Conservation (phyloP, 2,113 vertebrate genomes). For the Siphamia tubifer region DNA sequence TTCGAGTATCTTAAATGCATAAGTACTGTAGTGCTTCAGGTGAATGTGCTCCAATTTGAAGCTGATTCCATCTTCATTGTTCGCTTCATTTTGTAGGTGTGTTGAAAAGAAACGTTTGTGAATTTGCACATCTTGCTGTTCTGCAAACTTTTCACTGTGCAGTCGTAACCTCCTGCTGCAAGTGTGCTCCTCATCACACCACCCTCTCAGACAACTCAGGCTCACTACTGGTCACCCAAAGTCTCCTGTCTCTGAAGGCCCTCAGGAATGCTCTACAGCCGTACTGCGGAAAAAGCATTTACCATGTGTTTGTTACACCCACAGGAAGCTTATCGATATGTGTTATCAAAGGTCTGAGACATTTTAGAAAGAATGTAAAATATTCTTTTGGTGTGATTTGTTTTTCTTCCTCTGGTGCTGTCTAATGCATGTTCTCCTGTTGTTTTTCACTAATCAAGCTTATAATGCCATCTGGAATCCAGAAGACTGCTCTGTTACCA, state of each 20-base stretch:
- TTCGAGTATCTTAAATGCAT: too few relatives aligned
- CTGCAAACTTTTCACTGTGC: background rate
- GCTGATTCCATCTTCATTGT: background rate
- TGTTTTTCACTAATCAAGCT: slow-evolving; percentile 43
- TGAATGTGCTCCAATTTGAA: background rate
- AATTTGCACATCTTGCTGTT: background rate
- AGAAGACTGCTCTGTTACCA: slow-evolving; percentile 75
- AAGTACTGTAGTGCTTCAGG: background rate
- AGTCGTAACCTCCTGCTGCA: background rate
- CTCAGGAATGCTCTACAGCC: slow-evolving; percentile 38
- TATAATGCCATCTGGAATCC: slow-evolving; percentile 77
- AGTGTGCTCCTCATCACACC: background rate
- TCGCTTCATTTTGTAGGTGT: slow-evolving; percentile 13
- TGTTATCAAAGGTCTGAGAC: too few relatives aligned
- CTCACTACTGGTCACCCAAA: slow-evolving; percentile 38
- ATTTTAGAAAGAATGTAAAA: too few relatives aligned
- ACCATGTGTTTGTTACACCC: too few relatives aligned
- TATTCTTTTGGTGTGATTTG: background rate
- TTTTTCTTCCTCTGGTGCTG: background rate
- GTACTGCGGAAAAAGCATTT: background rate
- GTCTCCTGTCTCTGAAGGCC: background rate
- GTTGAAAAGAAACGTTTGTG: background rate
- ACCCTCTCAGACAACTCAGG: background rate
- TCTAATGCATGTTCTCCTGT: background rate
- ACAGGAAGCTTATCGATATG: too few relatives aligned